Evolutionary conservation across 35 echinoderm and acorn worm genomes (phyloP).

Genomic region (Lytechinus pictus): DNA sequence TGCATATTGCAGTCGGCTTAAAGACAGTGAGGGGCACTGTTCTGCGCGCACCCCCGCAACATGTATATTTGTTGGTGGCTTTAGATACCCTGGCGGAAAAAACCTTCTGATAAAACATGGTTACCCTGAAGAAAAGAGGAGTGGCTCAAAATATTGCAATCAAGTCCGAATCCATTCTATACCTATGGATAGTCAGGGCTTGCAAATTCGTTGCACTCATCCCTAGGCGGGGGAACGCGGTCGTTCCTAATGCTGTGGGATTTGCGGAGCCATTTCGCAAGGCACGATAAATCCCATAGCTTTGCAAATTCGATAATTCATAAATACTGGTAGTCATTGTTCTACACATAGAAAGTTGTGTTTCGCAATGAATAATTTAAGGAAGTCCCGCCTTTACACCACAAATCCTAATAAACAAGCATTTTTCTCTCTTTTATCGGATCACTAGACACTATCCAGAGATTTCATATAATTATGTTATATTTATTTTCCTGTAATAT

Average conservation of each 20-base stretch:
- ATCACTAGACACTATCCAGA: too few relatives aligned
- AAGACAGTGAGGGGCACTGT: neutral
- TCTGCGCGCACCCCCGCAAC: neutral
- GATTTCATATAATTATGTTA: too few relatives aligned
- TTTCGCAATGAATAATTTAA: neutral
- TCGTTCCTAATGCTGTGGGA: neutral
- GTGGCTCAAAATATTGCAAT: neutral
- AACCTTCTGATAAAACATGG: neutral
- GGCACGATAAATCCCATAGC: neutral
- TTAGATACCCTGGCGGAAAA: neutral
- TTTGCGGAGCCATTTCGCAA: neutral
- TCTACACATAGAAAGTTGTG: neutral
- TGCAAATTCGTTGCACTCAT: neutral
- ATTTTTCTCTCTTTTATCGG: too few relatives aligned
- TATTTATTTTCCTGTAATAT: too few relatives aligned
- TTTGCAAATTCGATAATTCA: constrained; percentile 3
- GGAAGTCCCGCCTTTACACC: too few relatives aligned
- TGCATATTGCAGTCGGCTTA: too few relatives aligned
- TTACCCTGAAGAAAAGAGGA: neutral
- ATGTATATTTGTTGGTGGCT: neutral
- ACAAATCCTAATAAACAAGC: too few relatives aligned
- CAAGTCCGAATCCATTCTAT: neutral
- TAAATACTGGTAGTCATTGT: neutral
- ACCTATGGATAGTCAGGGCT: neutral
- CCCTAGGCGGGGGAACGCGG: neutral